A percentile compares a stretch with the other conserved stretches of the same genome.
Conservation (phyloP, 2,888 invertebrate genomes). For the Apamea monoglypha region DNA sequence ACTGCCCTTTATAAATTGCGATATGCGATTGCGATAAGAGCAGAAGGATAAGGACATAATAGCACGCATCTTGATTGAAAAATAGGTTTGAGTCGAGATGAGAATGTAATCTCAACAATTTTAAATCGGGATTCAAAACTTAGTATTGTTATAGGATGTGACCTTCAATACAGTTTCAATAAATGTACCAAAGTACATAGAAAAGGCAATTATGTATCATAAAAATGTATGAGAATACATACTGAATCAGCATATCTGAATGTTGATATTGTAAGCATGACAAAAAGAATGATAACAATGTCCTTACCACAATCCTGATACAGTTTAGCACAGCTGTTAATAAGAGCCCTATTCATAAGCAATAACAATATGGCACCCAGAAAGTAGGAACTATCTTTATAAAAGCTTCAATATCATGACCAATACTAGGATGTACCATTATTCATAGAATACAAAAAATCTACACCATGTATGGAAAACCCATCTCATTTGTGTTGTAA, state of each 20-base stretch:
- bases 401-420: background rate
- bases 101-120: background rate
- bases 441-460: constrained; percentile 54
- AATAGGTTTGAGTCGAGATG: background rate
- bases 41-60: background rate
- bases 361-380: background rate
- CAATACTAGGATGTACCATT: constrained; percentile 26
- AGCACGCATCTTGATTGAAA: background rate
- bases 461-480: constrained; percentile 30
- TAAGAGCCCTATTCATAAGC: background rate
- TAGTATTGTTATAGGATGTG: background rate
- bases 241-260: constrained; percentile 7
- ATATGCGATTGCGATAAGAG: background rate
- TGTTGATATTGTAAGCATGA: background rate
- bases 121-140: background rate
- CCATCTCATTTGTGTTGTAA: constrained; percentile 62
- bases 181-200: background rate
- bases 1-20: background rate
- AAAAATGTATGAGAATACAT: constrained; percentile 9
- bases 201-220: background rate
- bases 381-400: background rate
- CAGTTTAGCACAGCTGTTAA: background rate
- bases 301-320: background rate
- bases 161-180: background rate
- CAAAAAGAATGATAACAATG: background rate